Evolutionary conservation across 2,888 invertebrate species (phyloP).

Genomic region (Leptinotarsa juncta): DNA sequence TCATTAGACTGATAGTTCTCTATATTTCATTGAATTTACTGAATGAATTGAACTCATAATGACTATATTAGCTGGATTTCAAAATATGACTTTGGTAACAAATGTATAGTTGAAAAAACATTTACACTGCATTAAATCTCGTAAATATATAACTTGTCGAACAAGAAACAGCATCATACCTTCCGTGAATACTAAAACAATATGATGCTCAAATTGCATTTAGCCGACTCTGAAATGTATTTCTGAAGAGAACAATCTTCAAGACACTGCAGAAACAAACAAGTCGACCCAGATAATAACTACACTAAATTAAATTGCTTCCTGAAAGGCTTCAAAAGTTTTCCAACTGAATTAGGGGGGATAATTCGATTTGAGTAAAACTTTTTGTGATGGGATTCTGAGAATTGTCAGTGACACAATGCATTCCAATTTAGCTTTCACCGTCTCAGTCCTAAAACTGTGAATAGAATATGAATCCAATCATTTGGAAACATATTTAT

Average conservation of each 20-base stretch:
- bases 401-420: slow-evolving; percentile 1
- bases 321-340: neutral
- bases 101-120: too few species aligned
- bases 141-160: too few species aligned
- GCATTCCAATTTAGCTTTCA: too few species aligned
- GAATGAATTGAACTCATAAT: too few species aligned
- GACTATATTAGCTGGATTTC: too few species aligned
- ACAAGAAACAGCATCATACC: neutral
- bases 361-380: neutral
- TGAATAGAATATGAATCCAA: neutral
- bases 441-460: neutral
- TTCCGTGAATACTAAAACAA: neutral
- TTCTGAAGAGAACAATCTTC: neutral
- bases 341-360: neutral
- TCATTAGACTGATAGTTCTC: too few species aligned
- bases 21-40: too few species aligned
- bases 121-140: too few species aligned
- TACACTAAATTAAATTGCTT: neutral
- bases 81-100: too few species aligned
- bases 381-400: slow-evolving; percentile 3
- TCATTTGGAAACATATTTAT: neutral
- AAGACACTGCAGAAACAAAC: neutral
- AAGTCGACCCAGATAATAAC: neutral
- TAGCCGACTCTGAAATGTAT: neutral
- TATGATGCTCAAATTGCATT: neutral